Evolutionary conservation across 2,888 invertebrate genomes (phyloP).

Genomic region (Aradus depressus): DNA sequence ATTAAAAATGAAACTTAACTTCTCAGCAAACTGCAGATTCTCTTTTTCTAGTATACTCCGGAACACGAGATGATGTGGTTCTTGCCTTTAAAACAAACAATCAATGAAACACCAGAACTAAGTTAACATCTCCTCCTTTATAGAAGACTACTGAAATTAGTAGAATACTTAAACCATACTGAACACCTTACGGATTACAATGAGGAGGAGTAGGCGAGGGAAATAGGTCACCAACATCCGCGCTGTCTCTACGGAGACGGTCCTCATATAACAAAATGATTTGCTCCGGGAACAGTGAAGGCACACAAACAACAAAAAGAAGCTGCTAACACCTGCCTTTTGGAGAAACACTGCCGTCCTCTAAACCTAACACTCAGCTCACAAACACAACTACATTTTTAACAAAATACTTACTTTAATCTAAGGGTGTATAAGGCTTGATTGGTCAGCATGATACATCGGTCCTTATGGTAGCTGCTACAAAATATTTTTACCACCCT

Average conservation of each 20-base stretch:
- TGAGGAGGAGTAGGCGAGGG: no score
- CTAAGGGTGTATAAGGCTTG: slow-evolving; percentile 46
- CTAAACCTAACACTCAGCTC: neutral
- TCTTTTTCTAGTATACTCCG: slow-evolving; percentile 40
- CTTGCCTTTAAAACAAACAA: slow-evolving; percentile 15
- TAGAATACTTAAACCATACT: no score
- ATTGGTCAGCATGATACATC: slow-evolving; percentile 50
- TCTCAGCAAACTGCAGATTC: slow-evolving; percentile 46
- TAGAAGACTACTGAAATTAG: no score
- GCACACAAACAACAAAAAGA: no score
- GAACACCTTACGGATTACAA: no score
- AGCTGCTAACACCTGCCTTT: no score
- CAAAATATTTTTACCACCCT: slow-evolving; percentile 38
- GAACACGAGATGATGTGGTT: slow-evolving; percentile 20
- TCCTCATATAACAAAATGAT: no score
- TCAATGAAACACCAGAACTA: neutral
- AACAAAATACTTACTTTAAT: slow-evolving; percentile 25
- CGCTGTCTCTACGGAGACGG: no score
- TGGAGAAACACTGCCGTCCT: no score
- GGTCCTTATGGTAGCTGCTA: slow-evolving; percentile 36
- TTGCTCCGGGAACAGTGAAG: no score
- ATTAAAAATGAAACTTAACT: slow-evolving; percentile 47
- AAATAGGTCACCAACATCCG: no score
- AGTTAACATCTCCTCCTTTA: no score
- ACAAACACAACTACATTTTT: neutral